phyloP scores from a whole-genome alignment of 2,797 vertebrate genomes.

The Acanthiza pusilla region DNA sequence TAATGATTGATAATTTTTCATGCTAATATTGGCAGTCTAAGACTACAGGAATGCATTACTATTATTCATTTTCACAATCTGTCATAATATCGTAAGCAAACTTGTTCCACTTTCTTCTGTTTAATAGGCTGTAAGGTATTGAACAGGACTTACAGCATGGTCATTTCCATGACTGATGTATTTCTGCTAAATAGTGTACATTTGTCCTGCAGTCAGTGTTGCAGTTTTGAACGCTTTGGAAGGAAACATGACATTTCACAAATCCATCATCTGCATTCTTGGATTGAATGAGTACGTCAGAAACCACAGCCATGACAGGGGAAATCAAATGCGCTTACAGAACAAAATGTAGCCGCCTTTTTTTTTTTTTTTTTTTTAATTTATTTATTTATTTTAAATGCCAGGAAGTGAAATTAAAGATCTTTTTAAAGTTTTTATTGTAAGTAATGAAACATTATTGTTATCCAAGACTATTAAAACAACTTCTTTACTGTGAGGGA shows the following conservation, averaged over 20 bases:
- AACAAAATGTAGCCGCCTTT: neutral
- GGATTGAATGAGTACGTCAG: neutral
- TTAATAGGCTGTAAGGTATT: conserved; percentile 74
- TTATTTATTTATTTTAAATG: neutral
- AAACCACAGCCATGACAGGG: neutral
- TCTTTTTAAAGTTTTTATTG: neutral
- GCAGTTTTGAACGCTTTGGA: conserved; percentile 47
- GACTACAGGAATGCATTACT: conserved; percentile 52
- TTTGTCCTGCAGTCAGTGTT: conserved; percentile 48
- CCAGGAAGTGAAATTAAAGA: neutral
- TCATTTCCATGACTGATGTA: conserved; percentile 68
- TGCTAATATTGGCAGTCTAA: conserved; percentile 65
- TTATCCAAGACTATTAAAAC: neutral
- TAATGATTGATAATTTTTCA: conserved; percentile 71
- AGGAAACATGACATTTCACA: conserved; percentile 34
- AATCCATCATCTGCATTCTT: conserved; percentile 33
- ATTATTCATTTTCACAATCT: conserved; percentile 52
- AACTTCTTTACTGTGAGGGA: neutral
- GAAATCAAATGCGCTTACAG: neutral
- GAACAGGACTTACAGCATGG: conserved; percentile 45
- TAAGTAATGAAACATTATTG: neutral
- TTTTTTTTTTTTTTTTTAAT: neutral
- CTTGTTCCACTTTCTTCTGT: conserved; percentile 62
- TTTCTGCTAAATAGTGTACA: conserved; percentile 41
- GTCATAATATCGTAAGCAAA: conserved; percentile 56